A percentile compares a stretch with the other conserved stretches of the same genome.
Evolutionary conservation across 2,888 invertebrate species (phyloP).

Genomic region (Lobophora halterata): DNA sequence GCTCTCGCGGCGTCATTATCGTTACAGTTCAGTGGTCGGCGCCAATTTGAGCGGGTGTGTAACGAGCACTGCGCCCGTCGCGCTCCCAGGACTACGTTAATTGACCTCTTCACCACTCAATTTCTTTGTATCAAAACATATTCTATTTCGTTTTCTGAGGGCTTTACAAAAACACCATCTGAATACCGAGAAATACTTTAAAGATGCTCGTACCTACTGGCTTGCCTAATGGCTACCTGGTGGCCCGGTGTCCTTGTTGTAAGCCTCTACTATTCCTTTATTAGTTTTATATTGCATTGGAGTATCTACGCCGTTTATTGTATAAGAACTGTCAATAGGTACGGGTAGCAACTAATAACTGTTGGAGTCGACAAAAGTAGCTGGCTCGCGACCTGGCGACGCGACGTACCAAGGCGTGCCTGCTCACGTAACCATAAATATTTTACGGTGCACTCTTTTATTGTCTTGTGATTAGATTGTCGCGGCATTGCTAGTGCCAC

Average conservation of each 20-base stretch:
- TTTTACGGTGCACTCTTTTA: constrained; percentile 70
- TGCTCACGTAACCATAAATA: constrained; percentile 64
- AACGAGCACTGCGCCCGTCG: constrained; percentile 60
- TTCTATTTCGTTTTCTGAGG: constrained; percentile 13
- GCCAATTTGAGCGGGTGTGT: constrained; percentile 65
- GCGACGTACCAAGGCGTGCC: constrained; percentile 60
- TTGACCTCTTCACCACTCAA: constrained; percentile 54
- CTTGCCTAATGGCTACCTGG: no score
- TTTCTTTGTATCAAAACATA: constrained; percentile 49
- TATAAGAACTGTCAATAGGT: constrained; percentile 9
- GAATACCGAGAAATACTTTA: no score
- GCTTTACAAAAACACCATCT: no score
- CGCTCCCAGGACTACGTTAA: constrained; percentile 61
- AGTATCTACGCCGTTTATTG: constrained; percentile 6
- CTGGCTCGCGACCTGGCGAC: constrained; percentile 43
- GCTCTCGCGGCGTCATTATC: constrained; percentile 67
- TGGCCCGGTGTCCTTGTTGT: constrained; percentile 1
- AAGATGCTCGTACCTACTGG: no score
- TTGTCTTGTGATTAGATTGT: constrained; percentile 69
- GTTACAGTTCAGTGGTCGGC: constrained; percentile 66
- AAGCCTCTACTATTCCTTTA: constrained; percentile 4
- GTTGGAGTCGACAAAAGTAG: constrained; percentile 40
- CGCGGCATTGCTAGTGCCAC: constrained; percentile 51
- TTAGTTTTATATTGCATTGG: constrained; percentile 19
- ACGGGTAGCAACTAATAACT: constrained; percentile 21